A percentile compares a stretch with the other conserved stretches of the same genome.
Conservation (phyloP, 2,113 vertebrate species). For the Ornithorhynchus anatinus region DNA sequence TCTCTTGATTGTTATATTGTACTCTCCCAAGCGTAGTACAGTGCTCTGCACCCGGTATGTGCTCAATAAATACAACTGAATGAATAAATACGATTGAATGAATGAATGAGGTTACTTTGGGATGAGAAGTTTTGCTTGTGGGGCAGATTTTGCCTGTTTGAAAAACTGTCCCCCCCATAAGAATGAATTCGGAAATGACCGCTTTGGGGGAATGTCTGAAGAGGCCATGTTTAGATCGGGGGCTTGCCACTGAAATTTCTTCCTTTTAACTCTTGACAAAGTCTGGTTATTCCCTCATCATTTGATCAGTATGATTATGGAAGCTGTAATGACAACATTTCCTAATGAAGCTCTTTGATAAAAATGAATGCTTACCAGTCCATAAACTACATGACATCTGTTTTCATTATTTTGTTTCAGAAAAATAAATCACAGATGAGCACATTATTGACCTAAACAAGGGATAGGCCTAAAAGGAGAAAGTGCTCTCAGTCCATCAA, state of each 20-base stretch:
- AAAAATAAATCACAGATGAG: not conserved
- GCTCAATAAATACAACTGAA: too few species aligned
- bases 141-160: not conserved
- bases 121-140: conserved; percentile 27
- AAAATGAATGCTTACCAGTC: not conserved
- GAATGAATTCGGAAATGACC: conserved; percentile 2
- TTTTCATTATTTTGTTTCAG: not conserved
- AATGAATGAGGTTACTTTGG: too few species aligned
- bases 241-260: not conserved
- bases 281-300: not conserved
- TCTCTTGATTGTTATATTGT: too few species aligned
- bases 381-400: not conserved
- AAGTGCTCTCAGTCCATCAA: not conserved
- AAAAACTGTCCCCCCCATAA: conserved; percentile 4
- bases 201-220: not conserved
- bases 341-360: not conserved
- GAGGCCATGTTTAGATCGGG: not conserved
- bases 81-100: too few species aligned
- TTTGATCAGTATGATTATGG: conserved; percentile 7
- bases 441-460: not conserved
- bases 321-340: not conserved
- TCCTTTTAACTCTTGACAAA: conserved; percentile 2
- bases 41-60: too few species aligned
- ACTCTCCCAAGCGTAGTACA: too few species aligned
- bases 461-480: not conserved